Percentiles rank a stretch among this genome's conserved stretches.
phyloP scores from a whole-genome alignment of 2,797 vertebrate genomes.

The Gobio occitaniae region DNA sequence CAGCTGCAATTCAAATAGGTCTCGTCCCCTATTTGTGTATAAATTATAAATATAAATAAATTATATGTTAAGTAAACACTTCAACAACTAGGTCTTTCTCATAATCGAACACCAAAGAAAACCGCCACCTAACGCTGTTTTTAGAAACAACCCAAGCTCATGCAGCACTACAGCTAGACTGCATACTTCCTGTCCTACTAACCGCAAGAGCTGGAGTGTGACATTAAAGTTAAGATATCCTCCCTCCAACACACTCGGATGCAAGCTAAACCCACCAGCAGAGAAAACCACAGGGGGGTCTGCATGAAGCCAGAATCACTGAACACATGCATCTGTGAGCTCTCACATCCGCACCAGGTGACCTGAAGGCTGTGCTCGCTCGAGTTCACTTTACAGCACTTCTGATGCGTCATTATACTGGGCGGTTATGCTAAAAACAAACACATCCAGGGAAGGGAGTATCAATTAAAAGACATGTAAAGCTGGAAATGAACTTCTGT shows the following conservation, averaged over 20 bases:
- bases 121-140: not conserved
- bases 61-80: not conserved
- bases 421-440: not conserved
- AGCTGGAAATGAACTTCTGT: not conserved
- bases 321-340: not conserved
- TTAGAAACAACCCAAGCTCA: not conserved
- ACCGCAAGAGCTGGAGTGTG: slow-evolving; percentile 28
- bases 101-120: not conserved
- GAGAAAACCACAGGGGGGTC: slow-evolving; percentile 11
- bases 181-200: slow-evolving; percentile 45
- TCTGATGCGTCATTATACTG: not conserved
- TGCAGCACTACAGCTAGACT: slow-evolving; percentile 15
- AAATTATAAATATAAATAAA: no score
- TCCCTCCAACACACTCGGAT: not conserved
- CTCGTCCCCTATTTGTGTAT: not conserved
- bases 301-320: not conserved
- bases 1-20: not conserved
- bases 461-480: not conserved
- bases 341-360: not conserved
- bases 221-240: slow-evolving; percentile 36
- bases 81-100: not conserved
- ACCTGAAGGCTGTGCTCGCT: not conserved
- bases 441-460: not conserved
- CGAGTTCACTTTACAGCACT: not conserved
- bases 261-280: not conserved